Evolutionary conservation across 2,888 invertebrate genomes (phyloP).

Genomic region (Acholoe squamosa): DNA sequence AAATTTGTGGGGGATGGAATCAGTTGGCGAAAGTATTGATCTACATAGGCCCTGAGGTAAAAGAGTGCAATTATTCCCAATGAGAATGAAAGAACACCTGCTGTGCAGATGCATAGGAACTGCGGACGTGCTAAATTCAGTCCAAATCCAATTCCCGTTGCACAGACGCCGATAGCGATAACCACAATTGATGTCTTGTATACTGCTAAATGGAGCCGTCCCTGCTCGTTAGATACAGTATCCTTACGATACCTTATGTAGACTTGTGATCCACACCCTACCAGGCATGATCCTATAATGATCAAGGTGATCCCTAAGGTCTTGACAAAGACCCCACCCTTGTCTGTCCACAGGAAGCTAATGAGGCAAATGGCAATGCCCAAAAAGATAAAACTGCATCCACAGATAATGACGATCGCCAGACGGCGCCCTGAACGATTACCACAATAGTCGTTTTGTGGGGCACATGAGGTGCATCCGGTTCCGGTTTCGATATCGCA

Average conservation of each 20-base stretch:
- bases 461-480: neutral
- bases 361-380: neutral
- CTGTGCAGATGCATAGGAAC: neutral
- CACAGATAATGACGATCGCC: neutral
- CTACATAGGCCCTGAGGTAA: neutral
- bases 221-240: neutral
- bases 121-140: neutral
- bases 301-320: neutral
- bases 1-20: neutral
- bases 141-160: neutral
- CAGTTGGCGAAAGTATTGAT: neutral
- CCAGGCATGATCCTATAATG: neutral
- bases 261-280: neutral
- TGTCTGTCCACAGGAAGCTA: too few species aligned
- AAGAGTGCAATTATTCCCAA: neutral
- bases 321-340: neutral
- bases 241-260: neutral
- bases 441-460: too few species aligned
- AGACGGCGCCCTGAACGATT: too few species aligned
- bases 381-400: neutral
- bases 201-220: neutral
- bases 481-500: neutral
- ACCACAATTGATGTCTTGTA: neutral
- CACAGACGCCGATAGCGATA: neutral
- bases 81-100: neutral